Evolutionary conservation across 2,797 vertebrate species (phyloP).

Genomic region (Rhinophrynus dorsalis): DNA sequence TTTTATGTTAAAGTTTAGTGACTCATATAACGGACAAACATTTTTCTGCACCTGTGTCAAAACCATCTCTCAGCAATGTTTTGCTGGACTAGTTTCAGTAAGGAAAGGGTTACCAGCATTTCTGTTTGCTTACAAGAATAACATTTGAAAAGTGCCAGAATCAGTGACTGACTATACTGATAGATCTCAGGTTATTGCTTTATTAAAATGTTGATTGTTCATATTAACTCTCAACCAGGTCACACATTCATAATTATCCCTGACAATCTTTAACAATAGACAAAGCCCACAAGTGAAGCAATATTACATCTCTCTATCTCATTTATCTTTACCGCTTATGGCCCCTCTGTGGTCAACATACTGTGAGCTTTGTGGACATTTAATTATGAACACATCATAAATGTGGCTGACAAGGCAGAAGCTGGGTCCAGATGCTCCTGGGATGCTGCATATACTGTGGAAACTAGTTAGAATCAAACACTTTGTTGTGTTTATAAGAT

Average conservation of each 20-base stretch:
- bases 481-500: conserved; percentile 50
- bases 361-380: conserved; percentile 74
- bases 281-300: conserved; percentile 83
- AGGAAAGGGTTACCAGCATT: background rate
- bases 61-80: too few species aligned
- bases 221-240: conserved; percentile 81
- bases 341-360: conserved; percentile 74
- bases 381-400: conserved; percentile 89
- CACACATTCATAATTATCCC: conserved; percentile 89
- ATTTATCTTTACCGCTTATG: conserved; percentile 86
- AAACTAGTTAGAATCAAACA: conserved; percentile 60
- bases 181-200: conserved; percentile 59
- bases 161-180: too few species aligned
- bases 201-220: conserved; percentile 73
- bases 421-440: conserved; percentile 63
- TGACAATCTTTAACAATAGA: conserved; percentile 88
- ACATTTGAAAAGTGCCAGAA: background rate
- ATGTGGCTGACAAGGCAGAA: conserved; percentile 81
- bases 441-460: conserved; percentile 59
- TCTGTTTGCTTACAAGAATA: background rate
- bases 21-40: too few species aligned
- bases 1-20: too few species aligned
- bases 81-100: background rate
- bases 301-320: conserved; percentile 86
- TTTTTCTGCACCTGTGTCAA: too few species aligned